Conservation (phyloP, 2,797 vertebrate genomes). For the Diceros bicornis region DNA sequence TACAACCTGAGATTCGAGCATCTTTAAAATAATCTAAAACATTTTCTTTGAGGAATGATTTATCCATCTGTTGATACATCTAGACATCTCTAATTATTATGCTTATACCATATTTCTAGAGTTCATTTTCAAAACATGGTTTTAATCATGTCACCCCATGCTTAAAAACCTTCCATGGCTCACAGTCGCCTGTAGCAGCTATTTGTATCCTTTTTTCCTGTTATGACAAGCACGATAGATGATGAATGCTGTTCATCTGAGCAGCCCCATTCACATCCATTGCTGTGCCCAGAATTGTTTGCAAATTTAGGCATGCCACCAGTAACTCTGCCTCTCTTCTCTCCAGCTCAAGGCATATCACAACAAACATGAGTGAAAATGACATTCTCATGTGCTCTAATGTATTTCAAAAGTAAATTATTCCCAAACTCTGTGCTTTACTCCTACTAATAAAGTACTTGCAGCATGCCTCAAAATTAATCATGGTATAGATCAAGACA, state of each 20-base stretch:
- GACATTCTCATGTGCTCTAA: not conserved
- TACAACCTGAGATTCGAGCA: not conserved
- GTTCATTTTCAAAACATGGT: constrained; percentile 58
- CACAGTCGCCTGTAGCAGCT: not conserved
- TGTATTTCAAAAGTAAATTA: constrained; percentile 54
- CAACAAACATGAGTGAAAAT: not conserved
- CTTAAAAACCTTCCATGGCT: constrained; percentile 44
- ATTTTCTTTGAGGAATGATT: constrained; percentile 27
- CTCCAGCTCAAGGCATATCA: not conserved
- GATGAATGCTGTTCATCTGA: constrained; percentile 23
- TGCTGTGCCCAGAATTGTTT: not conserved
- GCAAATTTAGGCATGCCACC: not conserved
- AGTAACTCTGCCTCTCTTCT: not conserved
- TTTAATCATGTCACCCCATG: not conserved
- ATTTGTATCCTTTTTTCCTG: constrained; percentile 1
- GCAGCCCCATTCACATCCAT: not conserved
- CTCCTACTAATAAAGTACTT: constrained; percentile 30
- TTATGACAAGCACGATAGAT: not conserved
- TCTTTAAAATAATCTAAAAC: constrained; percentile 30
- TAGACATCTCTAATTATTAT: not conserved
- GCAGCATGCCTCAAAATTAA: constrained; percentile 3
- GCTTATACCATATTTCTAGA: not conserved
- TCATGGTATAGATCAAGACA: not conserved
- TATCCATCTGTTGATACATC: not conserved
- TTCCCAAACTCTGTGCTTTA: constrained; percentile 23